Percentiles rank a stretch among this genome's conserved stretches.
Conservation (phyloP, 2,797 vertebrate species). For the Gorsachius magnificus region DNA sequence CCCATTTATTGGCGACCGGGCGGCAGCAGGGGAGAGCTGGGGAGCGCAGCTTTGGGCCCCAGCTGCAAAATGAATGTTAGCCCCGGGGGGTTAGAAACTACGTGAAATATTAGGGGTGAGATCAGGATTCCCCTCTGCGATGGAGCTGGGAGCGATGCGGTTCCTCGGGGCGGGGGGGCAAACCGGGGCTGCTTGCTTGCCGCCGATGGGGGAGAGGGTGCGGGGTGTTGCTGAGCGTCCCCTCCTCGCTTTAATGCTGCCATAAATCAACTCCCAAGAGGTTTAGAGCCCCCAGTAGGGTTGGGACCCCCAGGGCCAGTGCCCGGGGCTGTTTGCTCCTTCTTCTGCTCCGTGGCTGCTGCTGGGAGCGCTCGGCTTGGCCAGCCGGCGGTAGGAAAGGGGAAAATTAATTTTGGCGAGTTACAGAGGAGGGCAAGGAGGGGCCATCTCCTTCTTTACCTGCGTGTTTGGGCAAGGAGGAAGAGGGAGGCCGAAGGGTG, state of each 20-base stretch:
- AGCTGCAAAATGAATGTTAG: not conserved
- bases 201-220: not conserved
- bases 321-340: not conserved
- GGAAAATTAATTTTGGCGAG: not conserved
- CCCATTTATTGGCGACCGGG: not conserved
- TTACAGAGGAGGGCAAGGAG: not conserved
- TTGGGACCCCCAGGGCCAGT: not conserved
- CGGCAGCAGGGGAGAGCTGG: not conserved
- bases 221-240: not conserved
- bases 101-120: not conserved
- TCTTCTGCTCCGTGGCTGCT: not conserved
- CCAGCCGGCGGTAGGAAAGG: not conserved
- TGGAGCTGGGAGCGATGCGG: not conserved
- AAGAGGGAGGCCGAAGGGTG: not conserved
- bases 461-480: not conserved
- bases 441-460: not conserved
- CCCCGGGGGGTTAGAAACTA: too few species aligned
- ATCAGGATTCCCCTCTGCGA: not conserved
- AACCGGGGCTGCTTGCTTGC: not conserved
- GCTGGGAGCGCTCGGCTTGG: rapidly evolving
- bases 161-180: rapidly evolving
- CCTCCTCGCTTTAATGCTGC: not conserved
- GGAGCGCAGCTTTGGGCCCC: not conserved
- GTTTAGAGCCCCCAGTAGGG: rapidly evolving
- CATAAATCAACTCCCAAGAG: not conserved